A percentile compares a stretch with the other conserved stretches of the same genome.
Conservation (phyloP, 37 sponge, comb jelly and placozoan species). For the Chondrosia reniformis region DNA sequence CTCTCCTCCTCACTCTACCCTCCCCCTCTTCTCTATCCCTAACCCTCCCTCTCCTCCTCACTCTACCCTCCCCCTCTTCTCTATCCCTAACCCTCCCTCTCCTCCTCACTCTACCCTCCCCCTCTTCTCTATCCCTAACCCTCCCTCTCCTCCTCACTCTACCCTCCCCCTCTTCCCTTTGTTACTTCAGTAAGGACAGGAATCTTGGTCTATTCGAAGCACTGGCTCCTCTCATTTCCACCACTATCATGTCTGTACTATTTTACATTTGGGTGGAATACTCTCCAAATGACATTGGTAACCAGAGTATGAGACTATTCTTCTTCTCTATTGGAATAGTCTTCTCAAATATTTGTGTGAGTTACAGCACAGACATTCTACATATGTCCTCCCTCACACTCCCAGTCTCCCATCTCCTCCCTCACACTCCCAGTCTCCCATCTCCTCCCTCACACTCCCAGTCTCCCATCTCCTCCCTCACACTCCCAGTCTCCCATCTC, state of each 20-base stretch:
- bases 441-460: neutral
- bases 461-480: neutral
- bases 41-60: too few relatives aligned
- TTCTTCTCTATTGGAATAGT: slow-evolving; percentile 61
- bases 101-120: neutral
- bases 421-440: neutral
- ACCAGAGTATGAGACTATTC: slow-evolving; percentile 42
- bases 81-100: neutral
- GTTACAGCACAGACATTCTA: too few relatives aligned
- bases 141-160: neutral
- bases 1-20: too few relatives aligned
- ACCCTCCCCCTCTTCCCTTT: neutral
- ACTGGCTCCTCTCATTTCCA: slow-evolving; percentile 43
- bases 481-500: neutral
- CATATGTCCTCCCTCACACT: neutral
- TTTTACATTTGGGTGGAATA: slow-evolving; percentile 38
- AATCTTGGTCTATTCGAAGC: slow-evolving; percentile 10
- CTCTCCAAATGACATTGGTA: slow-evolving; percentile 47
- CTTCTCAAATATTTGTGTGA: slow-evolving; percentile 84
- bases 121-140: too few relatives aligned
- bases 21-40: too few relatives aligned
- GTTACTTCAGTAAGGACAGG: neutral
- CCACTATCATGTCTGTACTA: slow-evolving; percentile 30
- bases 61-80: too few relatives aligned
- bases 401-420: neutral